phyloP scores from a whole-genome alignment of 2,113 vertebrate species.

The Psilopsiagon aurifrons region DNA sequence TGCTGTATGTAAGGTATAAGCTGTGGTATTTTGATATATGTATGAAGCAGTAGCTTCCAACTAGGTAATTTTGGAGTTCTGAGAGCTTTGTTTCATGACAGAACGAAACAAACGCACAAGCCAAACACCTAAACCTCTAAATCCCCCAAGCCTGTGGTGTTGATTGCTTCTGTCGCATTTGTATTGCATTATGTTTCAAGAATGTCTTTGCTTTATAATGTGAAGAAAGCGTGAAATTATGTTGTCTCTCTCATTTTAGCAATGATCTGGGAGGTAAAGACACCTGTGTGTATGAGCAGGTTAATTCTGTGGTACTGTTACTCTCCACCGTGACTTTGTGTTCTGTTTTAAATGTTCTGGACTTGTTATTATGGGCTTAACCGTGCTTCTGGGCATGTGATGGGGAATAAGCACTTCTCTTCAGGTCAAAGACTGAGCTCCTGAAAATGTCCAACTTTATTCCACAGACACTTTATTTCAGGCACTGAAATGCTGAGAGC shows the following conservation, averaged over 20 bases:
- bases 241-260: neutral
- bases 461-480: neutral
- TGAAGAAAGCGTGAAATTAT: neutral
- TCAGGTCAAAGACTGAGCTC: neutral
- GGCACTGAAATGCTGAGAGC: neutral
- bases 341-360: neutral
- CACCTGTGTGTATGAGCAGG: neutral
- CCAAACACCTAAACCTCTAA: neutral
- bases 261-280: neutral
- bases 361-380: neutral
- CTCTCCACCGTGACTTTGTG: neutral
- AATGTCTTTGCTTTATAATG: neutral
- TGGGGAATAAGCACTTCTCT: neutral
- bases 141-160: neutral
- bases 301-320: neutral
- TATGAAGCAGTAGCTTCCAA: neutral
- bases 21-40: neutral
- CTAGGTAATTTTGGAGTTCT: neutral
- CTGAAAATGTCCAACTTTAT: neutral
- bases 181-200: neutral
- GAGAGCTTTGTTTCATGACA: neutral
- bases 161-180: slow-evolving; percentile 15
- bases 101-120: neutral
- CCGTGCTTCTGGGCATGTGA: neutral
- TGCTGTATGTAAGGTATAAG: neutral